Evolutionary conservation across 2,888 invertebrate species (phyloP), one percentile per base, ranked within the genome.

Genomic region (Myathropa florea): DNA sequence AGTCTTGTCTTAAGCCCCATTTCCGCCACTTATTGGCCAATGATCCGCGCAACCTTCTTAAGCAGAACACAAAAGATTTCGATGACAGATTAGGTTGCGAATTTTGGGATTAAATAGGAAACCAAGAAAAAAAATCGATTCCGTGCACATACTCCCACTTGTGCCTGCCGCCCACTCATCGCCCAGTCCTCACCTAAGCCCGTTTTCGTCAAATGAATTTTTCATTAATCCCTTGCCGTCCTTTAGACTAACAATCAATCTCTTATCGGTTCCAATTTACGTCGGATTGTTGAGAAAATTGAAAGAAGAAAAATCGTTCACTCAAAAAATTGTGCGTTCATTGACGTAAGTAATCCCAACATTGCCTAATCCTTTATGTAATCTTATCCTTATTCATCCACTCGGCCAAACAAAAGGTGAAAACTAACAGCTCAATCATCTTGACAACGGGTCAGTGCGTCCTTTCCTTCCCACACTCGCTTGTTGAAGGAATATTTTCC

Each of bases 361-460:
- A 60, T 18, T 33, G 30, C 73, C 63, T 76, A 76, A 80, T 84
- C 80, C 61, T 67, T 84, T 68, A 46, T 73, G 75, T 68, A 80
- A 84, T 71, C 61, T 67, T 76, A 67, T 60, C 64, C 65, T 65
- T 80, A 71, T 76, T 84, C 80, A 76, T 76, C 57, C 80, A 76
- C 76, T 71, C 67, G 71, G 60, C 64, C 84, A 72, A 57, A 80
- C 84, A 80, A 84, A 64, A 81, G 73, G 73, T 81, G 73, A 75
- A 70, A 75, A 81, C 73, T 80, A 84, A 80, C 68, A 76, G 80
- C 80, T 84, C 84, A 80, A 84, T 84, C 80, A 80, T 71, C 61
- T 71, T 80, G 80, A 80, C 65, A 80, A 71, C 76, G 84, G 84
- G 76, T 80, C 84, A 39, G 12, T 78, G 76, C 26, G 26, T 65